Evolutionary conservation across 2,797 vertebrate species (phyloP), one percentile per base, ranked within the genome.

Genomic region (Valencia hispanica): DNA sequence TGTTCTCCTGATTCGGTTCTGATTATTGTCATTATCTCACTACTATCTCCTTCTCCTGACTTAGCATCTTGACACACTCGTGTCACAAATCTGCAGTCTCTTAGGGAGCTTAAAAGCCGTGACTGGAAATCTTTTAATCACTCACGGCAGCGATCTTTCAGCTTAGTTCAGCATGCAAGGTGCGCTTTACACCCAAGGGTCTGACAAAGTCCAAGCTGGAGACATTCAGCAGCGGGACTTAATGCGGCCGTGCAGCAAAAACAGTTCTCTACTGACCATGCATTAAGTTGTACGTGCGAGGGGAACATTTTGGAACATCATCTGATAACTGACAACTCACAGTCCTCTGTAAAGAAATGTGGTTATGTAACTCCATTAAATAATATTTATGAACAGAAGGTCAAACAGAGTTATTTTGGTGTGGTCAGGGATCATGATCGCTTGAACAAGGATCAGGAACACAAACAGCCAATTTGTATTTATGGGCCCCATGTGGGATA

Each of bases 131-230:
- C 72, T 79, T 72, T 74, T 88, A 91, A 87, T 89, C 80, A 41
- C 71, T 47, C 78, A 39, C 43, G 63, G 78, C 82, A 79, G 80
- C 39, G 5, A 82, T 84, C 77, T 86, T 84, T 85, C 73, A 87
- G 90, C 86, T 91, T 91, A 90, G 80, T 39, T 83, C 84, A 57
- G 82, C 84, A 74, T 74, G 81, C 72, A 14, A 15, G 86, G 77
- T 73, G 76, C 70, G 47, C 75, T 88, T 86, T 78, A 83, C 83
- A 84, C 86, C 80, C 5, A 5, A 61, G 78, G 65, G 72, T 57
- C 3, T 79, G 61, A 68, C 88, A 86, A 90, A 93, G 89, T 93
- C 91, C 88, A 84, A 32, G 11, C 18, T 3, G 5, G 70, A 76
- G 85, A 71, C 30, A 9, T 68, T 79, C 82, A 69, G 76, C 80